These are phyloP conservation scores for Gopherus evgoodei DNA, from an alignment of 2,113 vertebrate genomes.

Conservation along the genomic window DNA sequence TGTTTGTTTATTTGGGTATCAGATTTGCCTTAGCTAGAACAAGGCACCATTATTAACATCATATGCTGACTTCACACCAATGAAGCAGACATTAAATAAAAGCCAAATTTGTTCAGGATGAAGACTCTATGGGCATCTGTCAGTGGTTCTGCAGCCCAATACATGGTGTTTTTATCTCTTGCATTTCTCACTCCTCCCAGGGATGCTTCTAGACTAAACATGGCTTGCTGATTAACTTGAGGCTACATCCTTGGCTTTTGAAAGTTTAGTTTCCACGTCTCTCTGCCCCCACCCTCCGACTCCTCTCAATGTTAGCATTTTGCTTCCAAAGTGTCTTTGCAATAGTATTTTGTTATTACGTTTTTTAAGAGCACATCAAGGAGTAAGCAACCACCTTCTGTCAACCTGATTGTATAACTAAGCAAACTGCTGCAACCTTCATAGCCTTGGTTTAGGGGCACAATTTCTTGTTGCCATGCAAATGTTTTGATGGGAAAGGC, in stretches of 20 bases:
- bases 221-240: background rate
- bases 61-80: background rate
- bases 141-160: background rate
- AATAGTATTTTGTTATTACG: background rate
- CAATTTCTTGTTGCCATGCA: background rate
- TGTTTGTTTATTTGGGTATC: constrained; percentile 26
- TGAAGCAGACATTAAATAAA: background rate
- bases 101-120: background rate
- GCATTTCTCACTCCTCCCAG: background rate
- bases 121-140: background rate
- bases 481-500: background rate
- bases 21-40: background rate
- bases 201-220: background rate
- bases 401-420: background rate
- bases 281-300: background rate
- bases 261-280: background rate
- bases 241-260: background rate
- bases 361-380: background rate
- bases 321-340: background rate
- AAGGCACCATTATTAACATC: background rate
- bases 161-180: background rate
- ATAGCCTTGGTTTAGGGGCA: background rate
- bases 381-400: background rate
- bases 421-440: background rate
- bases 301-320: background rate